Percentiles rank a stretch among this genome's conserved stretches.
Evolutionary conservation across 2,113 vertebrate species (phyloP).

Genomic region (Neofelis nebulosa): DNA sequence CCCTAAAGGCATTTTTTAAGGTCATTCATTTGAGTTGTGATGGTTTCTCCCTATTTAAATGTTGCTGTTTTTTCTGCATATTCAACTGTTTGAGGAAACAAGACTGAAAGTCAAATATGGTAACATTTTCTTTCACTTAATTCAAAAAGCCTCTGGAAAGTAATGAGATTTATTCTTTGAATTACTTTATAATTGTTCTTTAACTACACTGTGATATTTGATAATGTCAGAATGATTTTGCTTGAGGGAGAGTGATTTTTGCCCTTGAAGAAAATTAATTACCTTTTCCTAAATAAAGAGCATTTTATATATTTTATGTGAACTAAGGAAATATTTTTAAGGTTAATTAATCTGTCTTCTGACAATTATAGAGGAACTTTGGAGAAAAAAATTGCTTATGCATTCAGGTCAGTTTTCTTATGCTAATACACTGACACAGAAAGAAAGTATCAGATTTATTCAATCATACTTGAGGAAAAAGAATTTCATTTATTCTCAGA

Average conservation of each 20-base stretch:
- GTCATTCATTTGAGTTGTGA: background rate
- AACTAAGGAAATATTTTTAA: constrained; percentile 80
- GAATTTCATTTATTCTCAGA: background rate
- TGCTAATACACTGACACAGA: background rate
- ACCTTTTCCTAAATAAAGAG: constrained; percentile 79
- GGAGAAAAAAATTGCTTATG: constrained; percentile 41
- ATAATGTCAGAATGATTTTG: constrained; percentile 88
- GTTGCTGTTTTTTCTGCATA: constrained; percentile 53
- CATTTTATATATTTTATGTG: constrained; percentile 50
- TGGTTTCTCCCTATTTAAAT: background rate
- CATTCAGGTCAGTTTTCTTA: constrained; percentile 46
- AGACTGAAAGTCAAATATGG: constrained; percentile 77
- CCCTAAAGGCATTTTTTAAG: background rate
- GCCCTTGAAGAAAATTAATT: constrained; percentile 84
- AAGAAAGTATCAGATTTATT: constrained; percentile 24
- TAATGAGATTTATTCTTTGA: constrained; percentile 87
- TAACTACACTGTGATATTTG: constrained; percentile 87
- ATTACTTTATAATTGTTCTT: constrained; percentile 88
- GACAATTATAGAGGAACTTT: constrained; percentile 66
- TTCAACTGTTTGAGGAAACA: constrained; percentile 69
- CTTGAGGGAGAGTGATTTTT: constrained; percentile 84
- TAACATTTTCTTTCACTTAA: constrained; percentile 80
- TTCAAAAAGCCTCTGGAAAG: constrained; percentile 82
- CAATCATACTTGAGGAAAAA: background rate
- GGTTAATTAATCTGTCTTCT: constrained; percentile 84